Conservation (phyloP, 2,113 vertebrate genomes). For the Echinops telfairi region DNA sequence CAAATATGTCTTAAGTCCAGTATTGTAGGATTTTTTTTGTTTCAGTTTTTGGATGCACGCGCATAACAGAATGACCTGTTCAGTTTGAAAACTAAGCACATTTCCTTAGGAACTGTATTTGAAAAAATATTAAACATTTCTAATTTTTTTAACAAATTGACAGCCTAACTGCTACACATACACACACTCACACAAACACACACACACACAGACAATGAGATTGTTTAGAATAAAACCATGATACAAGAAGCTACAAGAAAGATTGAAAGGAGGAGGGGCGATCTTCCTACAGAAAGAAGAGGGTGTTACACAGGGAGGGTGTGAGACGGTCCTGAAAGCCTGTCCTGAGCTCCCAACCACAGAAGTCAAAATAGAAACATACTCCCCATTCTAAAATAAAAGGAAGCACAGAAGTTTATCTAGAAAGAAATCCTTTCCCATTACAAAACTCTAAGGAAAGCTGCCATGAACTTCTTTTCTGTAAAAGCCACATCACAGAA, state of each 20-base stretch:
- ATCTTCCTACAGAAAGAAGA: slow-evolving; percentile 35
- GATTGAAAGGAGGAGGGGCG: neutral
- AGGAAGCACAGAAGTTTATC: slow-evolving; percentile 53
- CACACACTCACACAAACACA: neutral
- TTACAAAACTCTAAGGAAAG: slow-evolving; percentile 65
- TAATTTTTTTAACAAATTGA: slow-evolving; percentile 54
- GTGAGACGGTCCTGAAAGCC: slow-evolving; percentile 8
- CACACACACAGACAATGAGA: neutral
- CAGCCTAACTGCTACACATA: neutral
- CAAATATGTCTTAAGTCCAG: neutral
- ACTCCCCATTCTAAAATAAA: slow-evolving; percentile 63
- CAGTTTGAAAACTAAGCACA: slow-evolving; percentile 54
- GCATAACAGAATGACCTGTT: neutral
- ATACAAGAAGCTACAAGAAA: slow-evolving; percentile 38
- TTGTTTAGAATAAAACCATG: slow-evolving; percentile 24
- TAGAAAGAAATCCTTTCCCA: slow-evolving; percentile 71
- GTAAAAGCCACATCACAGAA: slow-evolving; percentile 33
- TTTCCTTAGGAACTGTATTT: slow-evolving; percentile 22
- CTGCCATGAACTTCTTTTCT: slow-evolving; percentile 45
- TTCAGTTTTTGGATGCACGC: neutral
- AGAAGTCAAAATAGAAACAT: slow-evolving; percentile 66
- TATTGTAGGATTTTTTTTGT: neutral
- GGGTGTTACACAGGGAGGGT: neutral
- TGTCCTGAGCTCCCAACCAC: slow-evolving; percentile 61
- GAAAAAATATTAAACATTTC: slow-evolving; percentile 44